Base-by-base conservation (phyloP, 2,113 vertebrate genomes). In the Orycteropus afer region DNA sequence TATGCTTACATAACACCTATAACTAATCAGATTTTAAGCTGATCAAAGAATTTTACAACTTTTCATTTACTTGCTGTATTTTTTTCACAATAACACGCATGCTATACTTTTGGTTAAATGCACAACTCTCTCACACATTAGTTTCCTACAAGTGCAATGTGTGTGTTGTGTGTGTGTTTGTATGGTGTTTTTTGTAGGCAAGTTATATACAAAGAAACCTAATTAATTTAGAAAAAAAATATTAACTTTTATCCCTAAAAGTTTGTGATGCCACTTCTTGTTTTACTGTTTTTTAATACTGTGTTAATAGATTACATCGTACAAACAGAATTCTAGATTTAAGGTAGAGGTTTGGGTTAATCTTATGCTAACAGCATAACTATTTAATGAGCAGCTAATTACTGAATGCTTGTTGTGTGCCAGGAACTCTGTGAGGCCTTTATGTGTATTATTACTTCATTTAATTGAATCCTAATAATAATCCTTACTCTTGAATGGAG, bases 301-400 rank as follows among this genome's bases (percentile, higher is more conserved):
- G 0, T 90, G 29, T 86, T 69, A 74, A 20, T 51, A 77, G 17
- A 73, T 71, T 2, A 18, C 17, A 61, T 67, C 85, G 2, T 71
- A 49, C 2, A 89, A 25, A 88, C 18, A 18, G 29, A 84, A 90
- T 79, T 92, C 59, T 88, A 77, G n/a, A 67, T 61, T 10, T 25
- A 86, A 67, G 51, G 22, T 86, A 42, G 91, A 92, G 67, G 61
- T 74, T 84, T 88, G 27, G 1, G 37, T 79, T 96, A 82, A 78
- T 81, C 34, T 40, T 93, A 42, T 90, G 17, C 34, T 74, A 59
- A 89, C 80, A 7, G 47, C 42, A 13, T 34, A 53, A 4, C 37
- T 1, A 69, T 92, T 86, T 23, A 22, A 27, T 82, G 32, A 90
- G 4, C 37, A 63, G 1, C 59, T 55, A 40, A 65, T 65, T 78